These are phyloP conservation scores for Leptosomus discolor DNA, from an alignment of 2,113 vertebrate genomes.

Conservation along the genomic window DNA sequence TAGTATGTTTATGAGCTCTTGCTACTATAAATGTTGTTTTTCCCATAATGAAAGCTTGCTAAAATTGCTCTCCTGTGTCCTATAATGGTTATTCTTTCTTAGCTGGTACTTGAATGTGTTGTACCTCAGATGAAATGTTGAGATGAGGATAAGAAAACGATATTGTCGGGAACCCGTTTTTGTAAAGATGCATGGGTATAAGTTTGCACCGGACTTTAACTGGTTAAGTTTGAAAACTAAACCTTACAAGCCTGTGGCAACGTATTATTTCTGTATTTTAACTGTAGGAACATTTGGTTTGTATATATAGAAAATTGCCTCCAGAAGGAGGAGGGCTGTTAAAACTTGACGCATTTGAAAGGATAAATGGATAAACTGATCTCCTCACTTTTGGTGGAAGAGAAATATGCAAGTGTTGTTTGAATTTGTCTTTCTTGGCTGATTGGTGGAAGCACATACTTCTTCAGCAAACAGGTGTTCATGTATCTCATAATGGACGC, in stretches of 20 bases:
- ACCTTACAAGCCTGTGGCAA: constrained; percentile 30
- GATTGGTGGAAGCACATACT: background rate
- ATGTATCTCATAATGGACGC: background rate
- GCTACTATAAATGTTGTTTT: constrained; percentile 43
- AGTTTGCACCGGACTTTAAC: background rate
- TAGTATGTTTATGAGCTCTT: constrained; percentile 25
- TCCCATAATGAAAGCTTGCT: constrained; percentile 37
- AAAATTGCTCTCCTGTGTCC: constrained; percentile 40
- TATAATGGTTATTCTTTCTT: constrained; percentile 24
- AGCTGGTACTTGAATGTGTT: background rate
- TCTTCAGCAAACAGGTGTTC: constrained; percentile 3
- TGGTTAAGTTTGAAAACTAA: constrained; percentile 56
- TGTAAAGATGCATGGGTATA: background rate
- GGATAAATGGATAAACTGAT: constrained; percentile 54
- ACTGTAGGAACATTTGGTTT: constrained; percentile 67
- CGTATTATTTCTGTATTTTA: constrained; percentile 59
- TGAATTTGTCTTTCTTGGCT: background rate
- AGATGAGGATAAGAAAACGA: background rate
- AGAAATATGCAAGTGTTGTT: background rate
- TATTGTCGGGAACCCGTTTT: background rate
- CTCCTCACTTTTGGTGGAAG: constrained; percentile 31
- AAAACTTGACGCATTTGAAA: constrained; percentile 59
- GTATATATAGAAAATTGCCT: constrained; percentile 67
- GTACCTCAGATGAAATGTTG: background rate
- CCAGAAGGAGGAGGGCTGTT: constrained; percentile 61